phyloP scores from a whole-genome alignment of 2,113 vertebrate genomes.

The Chloropsis hardwickii region DNA sequence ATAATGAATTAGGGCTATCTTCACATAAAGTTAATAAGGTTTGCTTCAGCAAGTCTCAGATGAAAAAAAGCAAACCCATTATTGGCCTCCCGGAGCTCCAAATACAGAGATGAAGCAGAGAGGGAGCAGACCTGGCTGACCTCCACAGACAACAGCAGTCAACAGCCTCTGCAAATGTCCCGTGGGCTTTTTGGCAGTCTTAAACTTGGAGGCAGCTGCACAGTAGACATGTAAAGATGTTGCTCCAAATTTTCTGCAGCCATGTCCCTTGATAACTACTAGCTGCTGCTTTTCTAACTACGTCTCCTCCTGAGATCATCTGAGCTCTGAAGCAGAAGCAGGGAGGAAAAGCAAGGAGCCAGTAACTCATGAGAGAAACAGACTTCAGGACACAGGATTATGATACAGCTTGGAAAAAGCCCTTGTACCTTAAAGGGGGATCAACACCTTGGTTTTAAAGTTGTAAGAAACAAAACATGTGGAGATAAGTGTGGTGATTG shows the following conservation, averaged over 20 bases:
- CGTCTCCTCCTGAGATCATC: not conserved
- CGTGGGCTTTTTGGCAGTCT: not conserved
- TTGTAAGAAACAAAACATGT: not conserved
- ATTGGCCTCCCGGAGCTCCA: conserved; percentile 35
- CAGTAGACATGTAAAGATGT: not conserved
- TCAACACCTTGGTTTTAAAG: not conserved
- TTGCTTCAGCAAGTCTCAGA: conserved; percentile 29
- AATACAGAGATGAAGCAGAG: not conserved
- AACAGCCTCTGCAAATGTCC: conserved; percentile 25
- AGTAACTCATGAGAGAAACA: not conserved
- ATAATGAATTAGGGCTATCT: conserved; percentile 23
- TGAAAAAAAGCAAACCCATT: not conserved
- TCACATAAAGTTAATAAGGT: conserved; percentile 31
- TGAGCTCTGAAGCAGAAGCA: conserved; percentile 4
- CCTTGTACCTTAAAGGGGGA: not conserved
- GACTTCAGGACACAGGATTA: not conserved
- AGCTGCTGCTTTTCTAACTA: conserved; percentile 5
- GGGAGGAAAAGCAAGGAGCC: not conserved
- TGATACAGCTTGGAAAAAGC: not conserved
- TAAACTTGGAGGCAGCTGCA: conserved; percentile 24
- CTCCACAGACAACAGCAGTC: conserved; percentile 28
- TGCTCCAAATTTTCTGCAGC: conserved; percentile 11
- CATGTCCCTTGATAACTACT: not conserved
- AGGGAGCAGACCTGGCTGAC: conserved; percentile 45
- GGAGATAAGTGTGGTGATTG: not conserved